Conservation (phyloP, 2,113 vertebrate genomes). For the Brienomyrus longianalis region DNA sequence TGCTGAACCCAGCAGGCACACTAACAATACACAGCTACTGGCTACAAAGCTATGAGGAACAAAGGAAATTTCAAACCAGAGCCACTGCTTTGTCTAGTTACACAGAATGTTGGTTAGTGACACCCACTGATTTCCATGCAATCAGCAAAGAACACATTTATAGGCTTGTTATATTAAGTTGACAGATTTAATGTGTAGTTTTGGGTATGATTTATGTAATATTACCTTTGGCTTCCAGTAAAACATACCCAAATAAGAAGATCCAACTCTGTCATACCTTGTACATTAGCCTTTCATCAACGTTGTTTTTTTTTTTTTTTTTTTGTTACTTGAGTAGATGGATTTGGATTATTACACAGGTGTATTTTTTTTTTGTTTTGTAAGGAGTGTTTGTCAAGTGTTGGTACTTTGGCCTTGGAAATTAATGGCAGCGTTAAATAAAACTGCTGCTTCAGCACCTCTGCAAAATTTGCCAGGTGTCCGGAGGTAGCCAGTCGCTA, state of each 20-base stretch:
- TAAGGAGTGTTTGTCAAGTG: neutral
- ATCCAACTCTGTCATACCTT: neutral
- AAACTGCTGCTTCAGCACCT: neutral
- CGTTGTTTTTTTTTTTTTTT: neutral
- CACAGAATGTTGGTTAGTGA: neutral
- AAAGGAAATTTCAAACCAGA: neutral
- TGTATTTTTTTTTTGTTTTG: neutral
- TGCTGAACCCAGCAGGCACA: neutral
- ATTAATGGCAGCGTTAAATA: neutral
- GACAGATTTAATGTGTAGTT: neutral
- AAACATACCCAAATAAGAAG: neutral
- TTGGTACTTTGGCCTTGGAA: neutral
- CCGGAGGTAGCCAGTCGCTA: neutral
- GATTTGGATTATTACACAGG: neutral
- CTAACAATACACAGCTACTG: neutral
- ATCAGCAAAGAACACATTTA: neutral
- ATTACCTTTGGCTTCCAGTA: neutral
- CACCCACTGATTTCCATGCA: neutral
- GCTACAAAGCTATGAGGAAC: neutral
- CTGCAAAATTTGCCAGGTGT: neutral
- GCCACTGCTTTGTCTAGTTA: neutral
- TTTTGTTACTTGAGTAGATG: neutral
- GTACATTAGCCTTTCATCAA: neutral
- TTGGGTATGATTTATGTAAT: neutral
- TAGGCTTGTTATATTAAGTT: neutral